Evolutionary conservation across 2,113 vertebrate genomes (phyloP).

Genomic region (Aegithalos caudatus): DNA sequence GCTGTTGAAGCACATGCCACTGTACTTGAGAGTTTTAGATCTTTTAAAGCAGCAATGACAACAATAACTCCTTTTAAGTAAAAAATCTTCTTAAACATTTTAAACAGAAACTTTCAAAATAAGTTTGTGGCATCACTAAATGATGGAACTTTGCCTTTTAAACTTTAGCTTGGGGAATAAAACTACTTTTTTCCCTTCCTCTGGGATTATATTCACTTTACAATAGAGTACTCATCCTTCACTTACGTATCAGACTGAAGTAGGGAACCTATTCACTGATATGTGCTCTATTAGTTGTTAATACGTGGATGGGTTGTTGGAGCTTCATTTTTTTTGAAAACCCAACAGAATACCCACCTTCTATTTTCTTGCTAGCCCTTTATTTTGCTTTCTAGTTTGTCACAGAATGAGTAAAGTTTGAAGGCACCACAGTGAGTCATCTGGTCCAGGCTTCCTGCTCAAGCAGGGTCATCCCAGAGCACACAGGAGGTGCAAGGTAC

Average conservation of each 20-base stretch:
- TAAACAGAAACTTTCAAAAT: constrained; percentile 2
- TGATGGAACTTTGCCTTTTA: neutral
- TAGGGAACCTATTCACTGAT: neutral
- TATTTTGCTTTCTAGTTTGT: neutral
- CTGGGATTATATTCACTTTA: neutral
- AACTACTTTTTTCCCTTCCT: neutral
- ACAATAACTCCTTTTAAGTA: neutral
- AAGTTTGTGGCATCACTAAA: neutral
- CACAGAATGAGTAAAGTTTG: neutral
- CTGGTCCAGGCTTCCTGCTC: neutral
- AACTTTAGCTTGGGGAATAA: neutral
- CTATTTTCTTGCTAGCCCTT: neutral
- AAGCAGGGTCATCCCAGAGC: neutral
- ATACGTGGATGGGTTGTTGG: neutral
- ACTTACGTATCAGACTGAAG: neutral
- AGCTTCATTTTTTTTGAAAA: neutral
- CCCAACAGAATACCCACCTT: neutral
- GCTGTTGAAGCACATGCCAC: neutral
- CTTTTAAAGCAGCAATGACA: neutral
- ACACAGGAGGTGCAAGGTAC: neutral
- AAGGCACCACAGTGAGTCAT: neutral
- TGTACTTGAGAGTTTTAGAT: constrained; percentile 3
- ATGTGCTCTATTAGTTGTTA: neutral
- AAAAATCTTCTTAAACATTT: constrained; percentile 33
- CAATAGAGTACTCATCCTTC: neutral